Evolutionary conservation across 2,113 vertebrate genomes (phyloP).

Genomic region (Alligator sinensis): DNA sequence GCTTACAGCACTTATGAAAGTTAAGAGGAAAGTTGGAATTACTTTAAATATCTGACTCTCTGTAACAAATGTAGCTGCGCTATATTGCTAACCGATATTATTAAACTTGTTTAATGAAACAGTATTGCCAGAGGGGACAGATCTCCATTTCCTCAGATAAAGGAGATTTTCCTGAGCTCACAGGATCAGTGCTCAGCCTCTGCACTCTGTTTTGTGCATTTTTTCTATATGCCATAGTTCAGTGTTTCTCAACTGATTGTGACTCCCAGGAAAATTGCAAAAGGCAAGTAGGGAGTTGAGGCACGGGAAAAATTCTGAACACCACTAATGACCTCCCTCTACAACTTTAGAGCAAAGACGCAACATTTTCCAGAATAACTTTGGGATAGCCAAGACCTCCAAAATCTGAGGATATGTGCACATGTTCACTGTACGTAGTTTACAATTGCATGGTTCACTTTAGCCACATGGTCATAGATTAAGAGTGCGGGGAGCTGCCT

Average conservation of each 20-base stretch:
- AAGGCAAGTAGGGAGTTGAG: accelerated
- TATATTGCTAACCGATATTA: neutral
- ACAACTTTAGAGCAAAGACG: neutral
- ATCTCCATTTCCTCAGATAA: neutral
- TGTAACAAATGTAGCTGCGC: neutral
- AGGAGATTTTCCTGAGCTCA: neutral
- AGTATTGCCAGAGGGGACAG: accelerated
- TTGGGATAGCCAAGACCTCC: neutral
- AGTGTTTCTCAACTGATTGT: neutral
- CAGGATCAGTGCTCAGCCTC: no score
- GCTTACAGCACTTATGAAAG: neutral
- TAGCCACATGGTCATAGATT: no score
- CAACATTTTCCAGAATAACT: neutral
- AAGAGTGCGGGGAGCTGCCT: no score
- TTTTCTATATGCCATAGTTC: neutral
- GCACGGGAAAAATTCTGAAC: neutral
- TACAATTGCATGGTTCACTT: no score
- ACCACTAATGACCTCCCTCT: neutral
- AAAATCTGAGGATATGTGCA: neutral
- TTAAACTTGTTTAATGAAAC: neutral
- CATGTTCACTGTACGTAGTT: no score
- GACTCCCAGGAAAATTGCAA: neutral
- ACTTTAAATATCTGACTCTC: neutral
- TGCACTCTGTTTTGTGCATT: neutral
- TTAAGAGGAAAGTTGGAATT: neutral